These are phyloP conservation scores for Serrognathus titanus DNA, from an alignment of 2,888 invertebrate genomes.

Conservation along the genomic window DNA sequence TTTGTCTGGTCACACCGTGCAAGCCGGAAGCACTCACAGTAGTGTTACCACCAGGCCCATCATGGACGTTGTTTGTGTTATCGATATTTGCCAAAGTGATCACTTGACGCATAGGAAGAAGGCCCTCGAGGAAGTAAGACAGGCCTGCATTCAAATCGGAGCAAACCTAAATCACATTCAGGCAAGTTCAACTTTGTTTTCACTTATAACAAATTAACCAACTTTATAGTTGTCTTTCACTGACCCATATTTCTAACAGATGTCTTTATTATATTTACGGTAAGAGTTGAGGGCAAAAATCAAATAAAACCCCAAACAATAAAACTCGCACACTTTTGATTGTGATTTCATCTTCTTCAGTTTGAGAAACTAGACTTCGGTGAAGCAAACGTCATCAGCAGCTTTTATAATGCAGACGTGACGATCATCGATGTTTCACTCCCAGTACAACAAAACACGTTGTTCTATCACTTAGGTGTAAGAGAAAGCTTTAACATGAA, in stretches of 20 bases:
- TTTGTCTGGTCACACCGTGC: conserved; percentile 54
- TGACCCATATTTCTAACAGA: too few relatives aligned
- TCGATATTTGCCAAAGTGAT: conserved; percentile 68
- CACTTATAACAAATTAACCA: neutral
- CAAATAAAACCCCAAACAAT: neutral
- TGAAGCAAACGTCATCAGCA: conserved; percentile 90
- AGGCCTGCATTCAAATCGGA: conserved; percentile 74
- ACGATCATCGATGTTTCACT: conserved; percentile 93
- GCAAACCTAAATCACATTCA: conserved; percentile 81
- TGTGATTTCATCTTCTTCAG: too few relatives aligned
- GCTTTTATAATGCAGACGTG: conserved; percentile 98
- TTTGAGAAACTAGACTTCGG: conserved; percentile 98
- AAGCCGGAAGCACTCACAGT: conserved; percentile 35
- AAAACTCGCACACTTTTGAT: neutral
- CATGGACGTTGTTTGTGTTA: conserved; percentile 87
- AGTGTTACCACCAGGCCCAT: conserved; percentile 54
- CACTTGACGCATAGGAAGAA: conserved; percentile 72
- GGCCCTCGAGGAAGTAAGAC: conserved; percentile 80
- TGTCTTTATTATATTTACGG: too few relatives aligned
- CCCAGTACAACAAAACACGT: conserved; percentile 85
- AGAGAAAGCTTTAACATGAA: conserved; percentile 97
- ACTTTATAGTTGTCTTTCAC: neutral
- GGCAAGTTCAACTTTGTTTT: conserved; percentile 54
- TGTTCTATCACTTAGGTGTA: conserved; percentile 96
- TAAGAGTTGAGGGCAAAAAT: too few relatives aligned